Evolutionary conservation across 1,140 invertebrate genomes (phyloP), one percentile per base, ranked within the genome.

Genomic region (Hesperophylax magnus): DNA sequence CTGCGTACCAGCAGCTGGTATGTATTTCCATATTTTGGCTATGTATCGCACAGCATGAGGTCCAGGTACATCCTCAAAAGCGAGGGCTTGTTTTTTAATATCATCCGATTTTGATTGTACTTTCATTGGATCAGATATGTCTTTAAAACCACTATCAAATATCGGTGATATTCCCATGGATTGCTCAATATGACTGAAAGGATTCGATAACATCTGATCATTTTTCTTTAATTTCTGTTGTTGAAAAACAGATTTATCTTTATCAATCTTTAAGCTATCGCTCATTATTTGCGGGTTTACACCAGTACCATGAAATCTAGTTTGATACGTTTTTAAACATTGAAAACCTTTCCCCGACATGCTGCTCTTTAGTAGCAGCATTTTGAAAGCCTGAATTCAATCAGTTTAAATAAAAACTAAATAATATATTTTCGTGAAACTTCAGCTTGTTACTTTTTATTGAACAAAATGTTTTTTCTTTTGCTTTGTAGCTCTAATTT

Each of bases 31-130:
- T 77, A 91, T 88, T 81, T 88, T 91, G 8, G 92, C 90, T 81
- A 92, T 88, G 31, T 92, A 85, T 82, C 91, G 91, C 5, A 93
- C 86, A 20, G 91, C 86, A 39, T 88, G 88, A 0, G 93, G 93
- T 4, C 93, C 92, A 5, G 93, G 93, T 27, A 93, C 89, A 2
- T 92, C 91, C 77, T 93, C 92, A 84, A 93, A 93, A 0, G 91
- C 85, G n/a, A 80, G 56, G 6, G 63, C 39, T 53, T 69, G 18
- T 14, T 52, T 65, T 63, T 77, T 77, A 14, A 53, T n/a, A 4
- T 54, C 20, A 76, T n/a, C 24, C 14, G n/a, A 56, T 4, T 58
- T 58, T 14, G 47, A 20, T 18, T 17, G 3, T 22, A 58, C 17
- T 60, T 76, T 60, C 3, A 60, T n/a, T 14, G 72, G 61, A n/a